These are phyloP conservation scores for Myiagra hebetior DNA, from an alignment of 2,113 vertebrate genomes.

Conservation along the genomic window DNA sequence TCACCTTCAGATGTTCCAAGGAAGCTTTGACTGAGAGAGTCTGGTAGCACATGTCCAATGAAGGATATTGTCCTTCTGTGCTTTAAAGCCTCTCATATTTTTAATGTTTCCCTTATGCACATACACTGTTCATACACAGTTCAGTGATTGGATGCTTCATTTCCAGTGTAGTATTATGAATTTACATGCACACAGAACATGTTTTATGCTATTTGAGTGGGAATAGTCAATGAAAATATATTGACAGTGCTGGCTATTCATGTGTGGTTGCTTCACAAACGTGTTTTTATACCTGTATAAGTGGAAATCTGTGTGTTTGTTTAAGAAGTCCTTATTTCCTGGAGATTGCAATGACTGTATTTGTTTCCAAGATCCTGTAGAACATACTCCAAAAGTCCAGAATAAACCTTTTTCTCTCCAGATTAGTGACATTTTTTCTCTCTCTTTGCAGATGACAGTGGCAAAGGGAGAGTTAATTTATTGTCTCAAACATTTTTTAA, in stretches of 20 bases:
- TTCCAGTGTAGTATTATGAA: not conserved
- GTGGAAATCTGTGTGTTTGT: not conserved
- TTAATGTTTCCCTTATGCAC: not conserved
- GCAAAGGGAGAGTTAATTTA: not conserved
- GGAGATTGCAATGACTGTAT: not conserved
- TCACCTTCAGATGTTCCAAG: not conserved
- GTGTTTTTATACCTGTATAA: not conserved
- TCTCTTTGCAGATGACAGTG: not conserved
- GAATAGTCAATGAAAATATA: not conserved
- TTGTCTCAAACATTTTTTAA: not conserved
- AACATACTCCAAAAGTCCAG: not conserved
- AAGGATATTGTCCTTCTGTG: not conserved
- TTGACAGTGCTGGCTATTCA: not conserved
- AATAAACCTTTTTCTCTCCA: not conserved
- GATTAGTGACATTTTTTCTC: not conserved
- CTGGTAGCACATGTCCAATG: not conserved
- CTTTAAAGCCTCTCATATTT: not conserved
- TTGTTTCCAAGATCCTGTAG: not conserved
- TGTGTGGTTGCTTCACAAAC: not conserved
- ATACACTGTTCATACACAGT: not conserved
- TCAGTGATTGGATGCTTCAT: not conserved
- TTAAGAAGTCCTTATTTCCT: not conserved
- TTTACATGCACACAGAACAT: not conserved
- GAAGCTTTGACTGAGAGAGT: not conserved
- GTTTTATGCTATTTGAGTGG: not conserved